These are phyloP conservation scores for Danaus melanippus DNA, from an alignment of 1,140 invertebrate species.

Conservation along the genomic window DNA sequence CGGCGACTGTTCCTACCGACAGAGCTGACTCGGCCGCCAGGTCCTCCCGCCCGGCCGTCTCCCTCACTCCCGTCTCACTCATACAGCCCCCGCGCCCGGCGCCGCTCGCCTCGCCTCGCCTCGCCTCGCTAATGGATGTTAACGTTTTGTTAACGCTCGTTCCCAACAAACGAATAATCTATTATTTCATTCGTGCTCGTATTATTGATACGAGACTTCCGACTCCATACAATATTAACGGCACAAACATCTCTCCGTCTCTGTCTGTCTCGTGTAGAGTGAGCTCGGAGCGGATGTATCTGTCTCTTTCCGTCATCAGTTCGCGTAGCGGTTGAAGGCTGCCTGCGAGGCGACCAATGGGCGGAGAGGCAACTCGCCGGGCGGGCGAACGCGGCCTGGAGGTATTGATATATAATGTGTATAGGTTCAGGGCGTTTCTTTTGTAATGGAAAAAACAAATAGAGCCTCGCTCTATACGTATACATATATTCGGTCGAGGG, in stretches of 20 bases:
- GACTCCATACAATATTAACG: slow-evolving; percentile 59
- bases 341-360: slow-evolving; percentile 37
- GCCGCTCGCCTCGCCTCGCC: slow-evolving; percentile 23
- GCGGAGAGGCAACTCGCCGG: slow-evolving; percentile 30
- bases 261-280: slow-evolving; percentile 19
- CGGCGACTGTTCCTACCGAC: slow-evolving; percentile 64
- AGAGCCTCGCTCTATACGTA: slow-evolving; percentile 31
- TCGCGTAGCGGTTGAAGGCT: slow-evolving; percentile 24
- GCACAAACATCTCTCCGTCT: slow-evolving; percentile 26
- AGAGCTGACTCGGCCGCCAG: slow-evolving; percentile 46
- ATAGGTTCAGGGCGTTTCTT: slow-evolving; percentile 53
- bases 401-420: slow-evolving; percentile 67
- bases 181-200: slow-evolving; percentile 71
- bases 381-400: slow-evolving; percentile 33
- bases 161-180: slow-evolving; percentile 72
- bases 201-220: slow-evolving; percentile 67
- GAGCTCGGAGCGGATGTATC: not conserved
- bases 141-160: slow-evolving; percentile 69
- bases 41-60: slow-evolving; percentile 26
- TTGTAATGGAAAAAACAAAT: slow-evolving; percentile 69
- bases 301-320: slow-evolving; percentile 32
- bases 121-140: slow-evolving; percentile 60
- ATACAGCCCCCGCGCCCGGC: slow-evolving; percentile 6
- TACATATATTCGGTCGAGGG: slow-evolving; percentile 35
- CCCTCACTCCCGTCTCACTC: slow-evolving; percentile 21